phyloP scores from a whole-genome alignment of 1,140 invertebrate genomes.

The Drosophila saltans region DNA sequence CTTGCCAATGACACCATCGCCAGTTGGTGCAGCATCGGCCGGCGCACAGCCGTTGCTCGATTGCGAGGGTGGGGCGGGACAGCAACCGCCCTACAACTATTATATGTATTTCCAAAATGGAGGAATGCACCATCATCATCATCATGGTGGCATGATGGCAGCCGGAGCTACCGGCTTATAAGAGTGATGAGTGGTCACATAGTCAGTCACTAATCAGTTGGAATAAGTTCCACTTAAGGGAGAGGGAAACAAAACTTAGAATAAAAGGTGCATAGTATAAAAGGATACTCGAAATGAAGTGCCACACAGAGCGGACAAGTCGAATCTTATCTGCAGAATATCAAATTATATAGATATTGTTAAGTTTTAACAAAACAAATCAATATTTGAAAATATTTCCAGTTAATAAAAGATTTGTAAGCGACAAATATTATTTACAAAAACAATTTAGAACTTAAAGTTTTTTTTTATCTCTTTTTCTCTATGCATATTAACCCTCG shows the following conservation, averaged over 20 bases:
- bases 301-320: background rate
- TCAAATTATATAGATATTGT: too few species aligned
- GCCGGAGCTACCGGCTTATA: constrained; percentile 82
- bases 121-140: constrained; percentile 80
- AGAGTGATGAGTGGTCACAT: constrained; percentile 28
- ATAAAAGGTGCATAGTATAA: constrained; percentile 18
- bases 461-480: background rate
- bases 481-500: background rate
- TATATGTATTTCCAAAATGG: constrained; percentile 87
- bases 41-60: constrained; percentile 66
- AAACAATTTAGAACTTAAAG: background rate
- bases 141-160: constrained; percentile 80
- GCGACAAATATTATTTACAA: background rate
- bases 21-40: constrained; percentile 52
- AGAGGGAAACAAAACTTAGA: constrained; percentile 1
- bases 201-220: constrained; percentile 39
- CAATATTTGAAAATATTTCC: too few species aligned
- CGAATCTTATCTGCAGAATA: background rate
- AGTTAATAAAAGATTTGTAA: too few species aligned
- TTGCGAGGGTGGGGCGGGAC: constrained; percentile 75
- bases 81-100: constrained; percentile 88
- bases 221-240: background rate
- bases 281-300: constrained; percentile 11
- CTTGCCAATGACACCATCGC: constrained; percentile 75
- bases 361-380: too few species aligned